Percentiles rank a stretch among this genome's conserved stretches.
phyloP scores from a whole-genome alignment of 1,140 invertebrate genomes.

The Mesaphorura yosii region DNA sequence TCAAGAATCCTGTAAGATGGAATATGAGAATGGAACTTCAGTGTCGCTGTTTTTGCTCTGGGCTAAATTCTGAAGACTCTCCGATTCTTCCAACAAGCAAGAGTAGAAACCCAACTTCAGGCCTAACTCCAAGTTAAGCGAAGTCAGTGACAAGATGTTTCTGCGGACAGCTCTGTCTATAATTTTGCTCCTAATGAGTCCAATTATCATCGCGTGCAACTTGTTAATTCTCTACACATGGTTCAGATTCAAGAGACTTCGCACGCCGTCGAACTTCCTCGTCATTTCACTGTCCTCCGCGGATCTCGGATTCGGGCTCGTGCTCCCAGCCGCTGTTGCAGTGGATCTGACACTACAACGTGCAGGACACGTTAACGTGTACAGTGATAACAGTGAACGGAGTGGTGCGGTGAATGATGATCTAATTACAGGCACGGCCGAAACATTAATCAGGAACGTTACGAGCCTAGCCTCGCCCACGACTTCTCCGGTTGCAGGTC shows the following conservation, averaged over 20 bases:
- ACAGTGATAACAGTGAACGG: background rate
- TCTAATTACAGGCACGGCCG: background rate
- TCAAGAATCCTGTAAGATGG: too few species aligned
- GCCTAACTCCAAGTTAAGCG: too few species aligned
- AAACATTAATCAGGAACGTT: background rate
- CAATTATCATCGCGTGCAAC: slow-evolving; percentile 46
- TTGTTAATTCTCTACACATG: slow-evolving; percentile 47
- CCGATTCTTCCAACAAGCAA: too few species aligned
- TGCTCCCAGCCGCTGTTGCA: slow-evolving; percentile 55
- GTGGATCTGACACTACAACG: slow-evolving; percentile 42
- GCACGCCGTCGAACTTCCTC: slow-evolving; percentile 57
- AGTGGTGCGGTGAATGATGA: background rate
- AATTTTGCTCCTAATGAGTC: slow-evolving; percentile 44
- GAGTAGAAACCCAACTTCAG: too few species aligned
- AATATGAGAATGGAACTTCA: too few species aligned
- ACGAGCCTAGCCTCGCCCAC: background rate
- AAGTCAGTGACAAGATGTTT: too few species aligned
- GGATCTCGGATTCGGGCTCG: slow-evolving; percentile 58
- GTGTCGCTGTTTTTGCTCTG: too few species aligned
- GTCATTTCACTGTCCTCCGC: slow-evolving; percentile 59
- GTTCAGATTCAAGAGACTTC: slow-evolving; percentile 47
- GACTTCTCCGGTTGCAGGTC: too few species aligned
- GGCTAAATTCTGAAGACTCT: too few species aligned
- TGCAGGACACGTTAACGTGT: slow-evolving; percentile 34
- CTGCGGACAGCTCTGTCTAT: slow-evolving; percentile 38